Percentiles rank a stretch among this genome's conserved stretches.
phyloP scores from a whole-genome alignment of 2,113 vertebrate species.

The Silurus asotus region DNA sequence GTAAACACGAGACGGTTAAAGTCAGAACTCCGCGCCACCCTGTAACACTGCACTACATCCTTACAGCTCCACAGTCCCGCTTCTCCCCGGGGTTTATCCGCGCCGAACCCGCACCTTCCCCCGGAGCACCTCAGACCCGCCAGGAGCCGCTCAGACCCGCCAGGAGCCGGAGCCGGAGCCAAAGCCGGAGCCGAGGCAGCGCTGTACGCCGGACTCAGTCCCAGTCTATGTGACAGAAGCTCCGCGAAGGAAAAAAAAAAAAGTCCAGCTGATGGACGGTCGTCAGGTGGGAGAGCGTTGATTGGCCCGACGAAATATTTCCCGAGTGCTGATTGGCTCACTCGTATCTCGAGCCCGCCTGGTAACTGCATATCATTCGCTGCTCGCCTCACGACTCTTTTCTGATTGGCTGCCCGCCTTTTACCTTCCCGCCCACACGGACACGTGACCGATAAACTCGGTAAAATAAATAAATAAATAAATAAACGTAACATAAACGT shows the following conservation, averaged over 20 bases:
- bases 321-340: constrained; percentile 41
- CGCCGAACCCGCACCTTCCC: too few species aligned
- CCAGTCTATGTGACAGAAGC: constrained; percentile 32
- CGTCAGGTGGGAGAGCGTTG: constrained; percentile 50
- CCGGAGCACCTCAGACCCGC: too few species aligned
- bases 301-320: constrained; percentile 47
- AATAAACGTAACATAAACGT: background rate
- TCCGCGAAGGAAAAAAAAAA: constrained; percentile 35
- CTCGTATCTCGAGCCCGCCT: constrained; percentile 43
- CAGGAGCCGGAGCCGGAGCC: background rate
- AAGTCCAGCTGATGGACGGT: constrained; percentile 56
- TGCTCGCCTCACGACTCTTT: background rate
- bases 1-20: too few species aligned
- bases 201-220: background rate
- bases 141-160: background rate
- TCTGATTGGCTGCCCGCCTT: constrained; percentile 39
- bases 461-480: background rate
- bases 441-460: background rate
- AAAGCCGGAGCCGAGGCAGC: too few species aligned
- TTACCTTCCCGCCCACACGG: constrained; percentile 4
- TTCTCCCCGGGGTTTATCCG: too few species aligned
- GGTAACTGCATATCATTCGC: constrained; percentile 50
- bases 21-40: too few species aligned
- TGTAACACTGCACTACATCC: constrained; percentile 39
- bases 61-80: background rate